These are phyloP conservation scores for Dicaeum eximium DNA, from an alignment of 2,113 vertebrate genomes.

Conservation along the genomic window DNA sequence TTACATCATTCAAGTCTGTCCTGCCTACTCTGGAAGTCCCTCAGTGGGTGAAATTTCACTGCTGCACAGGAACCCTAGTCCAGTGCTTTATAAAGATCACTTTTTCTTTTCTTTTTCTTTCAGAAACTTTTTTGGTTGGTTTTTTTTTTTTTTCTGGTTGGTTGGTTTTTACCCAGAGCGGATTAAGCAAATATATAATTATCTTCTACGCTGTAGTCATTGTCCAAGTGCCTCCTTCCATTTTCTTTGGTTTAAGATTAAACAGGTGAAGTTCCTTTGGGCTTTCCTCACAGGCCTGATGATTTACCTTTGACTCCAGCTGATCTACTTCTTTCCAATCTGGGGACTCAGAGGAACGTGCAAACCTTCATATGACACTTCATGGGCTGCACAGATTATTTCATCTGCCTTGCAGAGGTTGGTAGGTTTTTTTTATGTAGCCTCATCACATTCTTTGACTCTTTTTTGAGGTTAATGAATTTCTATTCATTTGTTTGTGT, in stretches of 20 bases:
- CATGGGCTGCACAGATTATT: neutral
- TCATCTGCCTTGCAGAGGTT: neutral
- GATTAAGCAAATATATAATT: neutral
- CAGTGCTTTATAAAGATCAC: neutral
- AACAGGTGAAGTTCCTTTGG: neutral
- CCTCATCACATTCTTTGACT: neutral
- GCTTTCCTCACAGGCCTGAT: neutral
- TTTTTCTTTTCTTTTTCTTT: neutral
- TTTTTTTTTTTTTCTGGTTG: neutral
- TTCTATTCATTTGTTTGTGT: neutral
- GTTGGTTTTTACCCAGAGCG: neutral
- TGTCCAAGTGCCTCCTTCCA: neutral
- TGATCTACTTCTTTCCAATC: neutral
- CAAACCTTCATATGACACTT: neutral
- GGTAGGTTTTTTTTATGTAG: neutral
- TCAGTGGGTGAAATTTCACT: neutral
- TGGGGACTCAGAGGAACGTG: neutral
- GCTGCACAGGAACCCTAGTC: neutral
- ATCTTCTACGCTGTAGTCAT: neutral
- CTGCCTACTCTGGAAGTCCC: neutral
- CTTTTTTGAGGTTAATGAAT: neutral
- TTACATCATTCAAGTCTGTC: neutral
- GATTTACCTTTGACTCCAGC: neutral
- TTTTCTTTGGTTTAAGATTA: neutral
- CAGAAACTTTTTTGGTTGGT: no score